Evolutionary conservation across 2,888 invertebrate species (phyloP).

Genomic region (Himalopsyche tibetana): DNA sequence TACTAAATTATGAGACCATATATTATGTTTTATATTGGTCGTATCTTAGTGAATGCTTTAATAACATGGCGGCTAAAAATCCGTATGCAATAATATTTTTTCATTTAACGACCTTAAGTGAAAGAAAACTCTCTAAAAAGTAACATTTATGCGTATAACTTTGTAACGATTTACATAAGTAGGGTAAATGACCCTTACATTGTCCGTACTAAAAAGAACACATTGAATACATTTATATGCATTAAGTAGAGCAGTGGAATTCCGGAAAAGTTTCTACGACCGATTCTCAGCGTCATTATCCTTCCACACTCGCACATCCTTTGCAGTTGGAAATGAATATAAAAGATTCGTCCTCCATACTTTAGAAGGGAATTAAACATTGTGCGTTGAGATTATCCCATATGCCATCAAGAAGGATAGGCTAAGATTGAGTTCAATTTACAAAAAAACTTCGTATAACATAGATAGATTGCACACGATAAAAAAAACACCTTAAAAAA

Average conservation of each 20-base stretch:
- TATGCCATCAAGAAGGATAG: no score
- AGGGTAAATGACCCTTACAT: constrained; percentile 3
- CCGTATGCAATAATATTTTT: no score
- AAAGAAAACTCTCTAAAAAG: background rate
- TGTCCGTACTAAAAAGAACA: constrained; percentile 20
- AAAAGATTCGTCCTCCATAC: constrained; percentile 17
- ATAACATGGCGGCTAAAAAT: no score
- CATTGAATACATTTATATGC: constrained; percentile 35
- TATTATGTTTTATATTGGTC: no score
- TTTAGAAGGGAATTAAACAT: background rate
- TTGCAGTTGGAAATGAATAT: background rate
- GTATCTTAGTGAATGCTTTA: no score
- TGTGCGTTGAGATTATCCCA: no score
- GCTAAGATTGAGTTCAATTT: no score
- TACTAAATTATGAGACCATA: no score
- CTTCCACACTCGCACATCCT: constrained; percentile 4
- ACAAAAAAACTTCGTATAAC: no score
- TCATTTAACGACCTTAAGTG: no score
- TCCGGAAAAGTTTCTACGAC: background rate
- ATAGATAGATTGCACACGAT: no score
- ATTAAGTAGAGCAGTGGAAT: background rate
- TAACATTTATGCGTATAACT: background rate
- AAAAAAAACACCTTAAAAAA: no score
- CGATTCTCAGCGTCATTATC: constrained; percentile 18
- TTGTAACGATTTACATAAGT: constrained; percentile 10